A percentile compares a stretch with the other conserved stretches of the same genome.
phyloP scores from a whole-genome alignment of 2,888 invertebrate species.

The Luperina testacea region DNA sequence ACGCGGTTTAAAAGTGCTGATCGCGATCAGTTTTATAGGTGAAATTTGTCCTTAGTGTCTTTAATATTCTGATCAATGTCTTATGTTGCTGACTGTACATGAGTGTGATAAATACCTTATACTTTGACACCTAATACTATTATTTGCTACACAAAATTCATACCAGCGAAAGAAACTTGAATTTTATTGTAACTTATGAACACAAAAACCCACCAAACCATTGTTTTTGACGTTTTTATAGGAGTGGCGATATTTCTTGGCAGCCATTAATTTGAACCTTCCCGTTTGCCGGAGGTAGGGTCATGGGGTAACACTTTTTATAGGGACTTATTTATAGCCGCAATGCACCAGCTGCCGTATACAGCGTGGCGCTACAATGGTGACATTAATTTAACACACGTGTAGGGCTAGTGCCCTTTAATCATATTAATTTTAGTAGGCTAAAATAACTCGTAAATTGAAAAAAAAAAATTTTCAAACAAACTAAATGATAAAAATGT shows the following conservation, averaged over 20 bases:
- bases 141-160: not conserved
- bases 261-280: constrained; percentile 58
- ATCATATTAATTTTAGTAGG: too few relatives aligned
- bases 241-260: constrained; percentile 50
- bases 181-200: constrained; percentile 11
- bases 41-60: not conserved
- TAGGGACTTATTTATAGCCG: constrained; percentile 50
- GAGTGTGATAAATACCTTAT: not conserved
- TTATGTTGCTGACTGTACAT: not conserved
- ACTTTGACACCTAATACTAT: not conserved
- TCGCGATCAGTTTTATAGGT: not conserved
- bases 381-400: too few relatives aligned
- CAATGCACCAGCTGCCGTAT: constrained; percentile 43
- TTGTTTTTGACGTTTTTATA: constrained; percentile 50
- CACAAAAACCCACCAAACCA: constrained; percentile 21
- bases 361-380: too few relatives aligned
- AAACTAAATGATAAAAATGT: too few relatives aligned
- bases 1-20: not conserved
- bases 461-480: too few relatives aligned
- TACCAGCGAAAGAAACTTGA: not conserved
- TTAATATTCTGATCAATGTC: not conserved
- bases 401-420: too few relatives aligned
- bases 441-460: too few relatives aligned
- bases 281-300: constrained; percentile 21
- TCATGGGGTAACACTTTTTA: constrained; percentile 42